Conservation (phyloP, 1,140 invertebrate genomes). For the Phthorimaea operculella region DNA sequence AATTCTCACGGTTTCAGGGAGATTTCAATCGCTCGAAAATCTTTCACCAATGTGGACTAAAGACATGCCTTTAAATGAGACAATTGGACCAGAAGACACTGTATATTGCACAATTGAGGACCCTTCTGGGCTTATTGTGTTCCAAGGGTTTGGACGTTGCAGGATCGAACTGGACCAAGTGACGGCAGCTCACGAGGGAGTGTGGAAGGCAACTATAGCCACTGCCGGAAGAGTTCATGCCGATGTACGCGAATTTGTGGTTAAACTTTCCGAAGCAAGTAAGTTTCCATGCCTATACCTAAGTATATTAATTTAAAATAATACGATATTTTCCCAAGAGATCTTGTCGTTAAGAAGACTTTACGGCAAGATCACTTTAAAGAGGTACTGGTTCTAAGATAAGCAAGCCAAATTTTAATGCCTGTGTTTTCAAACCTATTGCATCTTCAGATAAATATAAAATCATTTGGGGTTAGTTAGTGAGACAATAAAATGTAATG, state of each 20-base stretch:
- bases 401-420: too few relatives aligned
- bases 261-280: not conserved
- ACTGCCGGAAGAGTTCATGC: slow-evolving; percentile 33
- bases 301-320: too few relatives aligned
- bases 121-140: slow-evolving; percentile 20
- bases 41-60: not conserved
- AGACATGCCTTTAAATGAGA: not conserved
- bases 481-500: too few relatives aligned
- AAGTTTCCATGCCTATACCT: too few relatives aligned
- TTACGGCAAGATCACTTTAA: too few relatives aligned
- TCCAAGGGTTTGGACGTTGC: slow-evolving; percentile 44
- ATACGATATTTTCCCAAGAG: too few relatives aligned
- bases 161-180: slow-evolving; percentile 30
- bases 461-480: too few relatives aligned
- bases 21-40: not conserved
- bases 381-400: too few relatives aligned
- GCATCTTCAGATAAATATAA: too few relatives aligned
- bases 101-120: slow-evolving; percentile 37
- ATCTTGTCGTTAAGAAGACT: too few relatives aligned
- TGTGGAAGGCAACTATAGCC: slow-evolving; percentile 34
- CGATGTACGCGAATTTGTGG: slow-evolving; percentile 10
- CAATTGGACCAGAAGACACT: slow-evolving; percentile 36
- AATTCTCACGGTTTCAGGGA: not conserved
- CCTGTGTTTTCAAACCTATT: too few relatives aligned
- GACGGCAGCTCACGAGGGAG: slow-evolving; percentile 26